Evolutionary conservation across 2,113 vertebrate species (phyloP).

Genomic region (Tragulus kanchil): DNA sequence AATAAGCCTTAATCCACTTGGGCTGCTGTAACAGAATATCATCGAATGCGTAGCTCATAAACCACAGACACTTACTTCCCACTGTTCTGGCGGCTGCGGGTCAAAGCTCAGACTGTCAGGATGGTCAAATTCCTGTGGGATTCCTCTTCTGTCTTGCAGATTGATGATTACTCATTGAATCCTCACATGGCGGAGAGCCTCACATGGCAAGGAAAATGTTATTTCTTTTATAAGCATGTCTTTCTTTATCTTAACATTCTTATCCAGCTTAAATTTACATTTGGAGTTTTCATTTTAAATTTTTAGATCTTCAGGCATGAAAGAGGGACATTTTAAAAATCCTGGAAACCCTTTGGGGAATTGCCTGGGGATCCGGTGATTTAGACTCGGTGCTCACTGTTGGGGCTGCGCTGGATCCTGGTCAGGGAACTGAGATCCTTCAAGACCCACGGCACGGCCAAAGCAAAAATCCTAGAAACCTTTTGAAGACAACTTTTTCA

Average conservation of each 20-base stretch:
- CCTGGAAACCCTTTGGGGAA: neutral
- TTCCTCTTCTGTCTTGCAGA: neutral
- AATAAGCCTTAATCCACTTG: neutral
- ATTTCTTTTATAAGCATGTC: neutral
- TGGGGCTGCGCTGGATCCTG: neutral
- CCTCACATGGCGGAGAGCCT: neutral
- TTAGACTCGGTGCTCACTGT: neutral
- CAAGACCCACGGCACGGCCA: neutral
- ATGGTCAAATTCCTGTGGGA: rapidly evolving
- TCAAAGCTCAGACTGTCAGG: neutral
- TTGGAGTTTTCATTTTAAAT: neutral
- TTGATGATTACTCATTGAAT: neutral
- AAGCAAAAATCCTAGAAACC: neutral
- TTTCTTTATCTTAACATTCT: slow-evolving; percentile 41
- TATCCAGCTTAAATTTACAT: slow-evolving; percentile 13
- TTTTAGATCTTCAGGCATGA: neutral
- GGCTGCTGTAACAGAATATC: neutral
- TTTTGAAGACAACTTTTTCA: neutral
- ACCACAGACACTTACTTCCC: neutral
- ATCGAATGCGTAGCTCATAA: neutral
- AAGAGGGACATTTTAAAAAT: neutral
- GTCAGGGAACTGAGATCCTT: neutral
- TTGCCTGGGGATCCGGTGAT: neutral
- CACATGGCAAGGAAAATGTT: neutral
- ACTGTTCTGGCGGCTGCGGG: neutral